Evolutionary conservation across 37 sponge, comb jelly and placozoan genomes (phyloP), one percentile per base, ranked within the genome.

Genomic region (Diacarnus erythraeanus): DNA sequence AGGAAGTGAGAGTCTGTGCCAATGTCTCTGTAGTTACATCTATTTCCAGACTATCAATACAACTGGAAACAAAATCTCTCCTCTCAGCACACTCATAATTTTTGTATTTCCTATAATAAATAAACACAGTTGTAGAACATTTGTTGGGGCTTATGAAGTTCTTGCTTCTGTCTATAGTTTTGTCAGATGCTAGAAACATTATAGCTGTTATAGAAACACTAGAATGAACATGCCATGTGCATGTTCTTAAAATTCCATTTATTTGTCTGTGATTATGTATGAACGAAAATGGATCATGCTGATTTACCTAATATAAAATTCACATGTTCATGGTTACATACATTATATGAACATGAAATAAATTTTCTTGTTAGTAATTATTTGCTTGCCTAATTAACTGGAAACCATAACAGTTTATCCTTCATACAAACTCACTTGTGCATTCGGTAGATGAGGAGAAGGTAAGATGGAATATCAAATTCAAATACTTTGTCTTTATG

Each of bases 401-500:
- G 18, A 18, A 21, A 21, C 12, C 12, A 61, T 61, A 25, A 23
- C 9, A 29, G 5, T 8, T 27, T 61, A 27, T 27, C 18, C 64
- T 8, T 23, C 20, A 23, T 29, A 18, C 30, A 23, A 29, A 23
- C 38, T 69, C 35, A 86, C 87, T 59, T 75, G 43, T 80, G 58
- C 10, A 80, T 23, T 21, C 87, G 67, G 51, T 75, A 72, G 34
- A 75, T 75, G 26, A 86, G 64, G 1, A 86, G 35, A 20, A 86
- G 69, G 63, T 80, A 80, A 71, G 80, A 86, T 26, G 87, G 87
- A 51, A 80, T 79, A 31, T 86, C 86, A 22, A 30, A 44, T 22
- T 31, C 57, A 79, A 86, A 86, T 38, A 78, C 41, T 18, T 61
- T 36, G n/a, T 66, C 59, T 6, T 80, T 22, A 67, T 76, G 77